Evolutionary conservation across 2,888 invertebrate genomes (phyloP), one percentile per base, ranked within the genome.

Genomic region (Digitonthophagus gazella): DNA sequence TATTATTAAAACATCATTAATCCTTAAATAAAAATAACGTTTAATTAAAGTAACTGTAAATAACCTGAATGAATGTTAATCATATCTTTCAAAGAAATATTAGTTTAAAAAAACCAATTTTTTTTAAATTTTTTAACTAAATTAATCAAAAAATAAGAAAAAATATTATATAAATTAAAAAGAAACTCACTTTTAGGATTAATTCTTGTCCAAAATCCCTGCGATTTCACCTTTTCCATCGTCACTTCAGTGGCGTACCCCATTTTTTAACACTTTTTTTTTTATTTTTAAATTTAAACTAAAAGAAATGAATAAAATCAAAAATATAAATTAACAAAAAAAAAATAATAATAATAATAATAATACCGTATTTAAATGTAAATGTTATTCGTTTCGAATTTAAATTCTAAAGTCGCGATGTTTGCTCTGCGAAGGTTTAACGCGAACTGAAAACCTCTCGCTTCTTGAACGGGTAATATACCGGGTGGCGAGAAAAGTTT

Each of bases 181-280:
- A 18, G 22, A 14, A 44, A n/a, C 68, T 68, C 61, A 69, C 68
- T 44, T 63, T 61, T 65, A 5, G 68, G 68, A 56, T 69, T 44
- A 44, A 69, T 69, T 20, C 65, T 69, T 14, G 58, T 15, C 65
- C 61, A 66, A 63, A 55, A 44, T 20, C 55, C 22, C 58, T 69
- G 44, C n/a, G 22, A 56, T 8, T 65, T 61, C 18, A 69, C 68
- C 8, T 65, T 65, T 54, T 69, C 68, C 15, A 66, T 65, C 61
- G 66, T 65, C 8, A 65, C 65, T 16, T 69, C 68, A 6, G 65
- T 55, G 16, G 66, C 68, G 61, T 66, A 69, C n/a, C 68, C 68
- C 68, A 69, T 69, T 14, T 65, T 44, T 8, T 15, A 44, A n/a
- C 58, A 66, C 14, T 65, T 65, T 15, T 54, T 44, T 54, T 19